Conservation (phyloP, 2,797 vertebrate species). For the Nothura maculosa region DNA sequence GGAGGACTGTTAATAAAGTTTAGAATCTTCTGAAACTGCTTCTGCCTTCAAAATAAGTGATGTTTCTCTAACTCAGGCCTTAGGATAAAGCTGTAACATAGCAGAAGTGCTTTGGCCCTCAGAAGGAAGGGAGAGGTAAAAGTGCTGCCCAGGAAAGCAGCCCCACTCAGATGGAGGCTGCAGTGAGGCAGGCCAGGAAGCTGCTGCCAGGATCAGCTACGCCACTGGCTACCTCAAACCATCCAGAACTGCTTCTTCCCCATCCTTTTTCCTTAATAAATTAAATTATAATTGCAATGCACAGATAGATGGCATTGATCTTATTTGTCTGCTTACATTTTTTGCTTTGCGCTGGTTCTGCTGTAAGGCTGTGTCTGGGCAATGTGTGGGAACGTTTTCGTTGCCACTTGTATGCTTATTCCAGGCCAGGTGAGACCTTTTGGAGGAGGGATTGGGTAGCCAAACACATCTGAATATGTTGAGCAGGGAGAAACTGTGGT, state of each 20-base stretch:
- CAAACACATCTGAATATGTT: background rate
- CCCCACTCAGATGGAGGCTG: background rate
- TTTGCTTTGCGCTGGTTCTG: background rate
- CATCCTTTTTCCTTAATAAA: constrained; percentile 11
- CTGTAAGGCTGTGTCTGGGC: background rate
- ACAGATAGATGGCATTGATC: background rate
- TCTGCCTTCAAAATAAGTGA: background rate
- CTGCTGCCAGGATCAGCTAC: accelerated
- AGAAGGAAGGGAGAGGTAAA: background rate
- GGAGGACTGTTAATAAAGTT: background rate
- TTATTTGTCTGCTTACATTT: background rate
- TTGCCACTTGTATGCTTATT: background rate
- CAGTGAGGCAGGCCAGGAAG: accelerated
- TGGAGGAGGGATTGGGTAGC: background rate
- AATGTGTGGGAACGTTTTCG: background rate
- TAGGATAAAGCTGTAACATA: background rate
- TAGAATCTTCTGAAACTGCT: background rate
- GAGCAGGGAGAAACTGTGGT: background rate
- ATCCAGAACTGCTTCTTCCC: background rate
- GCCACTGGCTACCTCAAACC: background rate
- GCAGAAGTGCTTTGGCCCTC: background rate
- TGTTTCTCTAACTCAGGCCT: background rate
- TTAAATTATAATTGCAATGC: background rate
- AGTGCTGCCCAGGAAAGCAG: background rate
- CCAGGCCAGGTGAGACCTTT: background rate